Conservation (phyloP, 2,113 vertebrate species). For the Nibea albiflora region DNA sequence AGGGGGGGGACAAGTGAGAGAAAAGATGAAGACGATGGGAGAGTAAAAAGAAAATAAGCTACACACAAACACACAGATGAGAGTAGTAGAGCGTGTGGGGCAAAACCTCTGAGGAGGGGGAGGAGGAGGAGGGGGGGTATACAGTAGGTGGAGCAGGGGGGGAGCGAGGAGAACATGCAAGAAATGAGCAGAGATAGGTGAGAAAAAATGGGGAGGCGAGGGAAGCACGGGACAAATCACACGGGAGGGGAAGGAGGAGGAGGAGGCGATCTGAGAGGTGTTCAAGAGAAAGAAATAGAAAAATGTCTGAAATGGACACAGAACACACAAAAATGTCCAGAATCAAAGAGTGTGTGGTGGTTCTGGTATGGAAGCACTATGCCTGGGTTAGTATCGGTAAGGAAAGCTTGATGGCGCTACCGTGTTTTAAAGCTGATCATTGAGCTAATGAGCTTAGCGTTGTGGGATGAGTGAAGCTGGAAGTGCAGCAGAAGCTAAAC, state of each 20-base stretch:
- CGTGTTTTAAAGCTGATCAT: constrained; percentile 17
- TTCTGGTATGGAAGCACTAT: constrained; percentile 37
- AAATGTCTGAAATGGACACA: constrained; percentile 43
- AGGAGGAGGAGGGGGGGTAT: not conserved
- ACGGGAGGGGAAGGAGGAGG: not conserved
- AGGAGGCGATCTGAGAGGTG: not conserved
- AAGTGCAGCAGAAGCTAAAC: constrained; percentile 30
- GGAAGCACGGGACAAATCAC: constrained; percentile 23
- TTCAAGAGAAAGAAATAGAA: constrained; percentile 18
- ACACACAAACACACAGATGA: constrained; percentile 48
- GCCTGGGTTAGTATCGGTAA: constrained; percentile 55
- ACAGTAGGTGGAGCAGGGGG: constrained; percentile 11
- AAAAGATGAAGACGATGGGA: constrained; percentile 24
- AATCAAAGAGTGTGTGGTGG: constrained; percentile 33
- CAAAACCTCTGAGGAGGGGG: not conserved
- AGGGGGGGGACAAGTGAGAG: not conserved
- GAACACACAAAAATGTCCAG: constrained; percentile 12
- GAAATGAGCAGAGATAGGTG: constrained; percentile 8
- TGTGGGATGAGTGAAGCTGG: constrained; percentile 27
- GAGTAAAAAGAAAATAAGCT: constrained; percentile 15
- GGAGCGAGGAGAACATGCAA: constrained; percentile 27
- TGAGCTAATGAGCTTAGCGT: constrained; percentile 10
- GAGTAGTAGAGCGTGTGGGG: constrained; percentile 2
- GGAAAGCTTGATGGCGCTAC: constrained; percentile 11
- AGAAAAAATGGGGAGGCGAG: constrained; percentile 6